These are phyloP conservation scores for Carassius gibelio DNA, from an alignment of 2,113 vertebrate genomes.

Conservation along the genomic window DNA sequence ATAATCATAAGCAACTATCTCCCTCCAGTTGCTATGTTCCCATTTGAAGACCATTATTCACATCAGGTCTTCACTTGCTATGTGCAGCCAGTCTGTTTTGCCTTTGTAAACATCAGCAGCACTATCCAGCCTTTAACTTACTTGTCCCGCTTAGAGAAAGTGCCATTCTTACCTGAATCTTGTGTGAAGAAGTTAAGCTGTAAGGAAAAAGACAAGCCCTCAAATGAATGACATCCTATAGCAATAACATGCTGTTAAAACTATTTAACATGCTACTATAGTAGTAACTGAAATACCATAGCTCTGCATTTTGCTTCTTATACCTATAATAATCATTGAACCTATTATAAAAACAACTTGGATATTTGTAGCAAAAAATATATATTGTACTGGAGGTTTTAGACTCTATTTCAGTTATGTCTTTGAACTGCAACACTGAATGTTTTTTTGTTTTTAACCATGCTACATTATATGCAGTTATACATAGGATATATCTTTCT, in stretches of 20 bases:
- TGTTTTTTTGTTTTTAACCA: not conserved
- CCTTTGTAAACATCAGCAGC: constrained; percentile 78
- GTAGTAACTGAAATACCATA: not conserved
- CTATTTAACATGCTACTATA: not conserved
- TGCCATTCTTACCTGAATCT: constrained; percentile 66
- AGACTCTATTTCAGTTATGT: not conserved
- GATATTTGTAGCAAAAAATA: not conserved
- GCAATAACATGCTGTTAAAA: not conserved
- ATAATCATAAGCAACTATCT: constrained; percentile 77
- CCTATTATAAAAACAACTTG: not conserved
- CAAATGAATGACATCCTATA: constrained; percentile 41
- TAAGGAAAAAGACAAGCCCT: constrained; percentile 18
- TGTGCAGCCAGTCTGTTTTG: constrained; percentile 71
- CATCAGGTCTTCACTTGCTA: constrained; percentile 71
- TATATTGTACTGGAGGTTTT: not conserved
- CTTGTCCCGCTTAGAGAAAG: constrained; percentile 70
- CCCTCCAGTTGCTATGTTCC: constrained; percentile 73
- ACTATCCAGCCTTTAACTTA: constrained; percentile 77
- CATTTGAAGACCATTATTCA: constrained; percentile 73
- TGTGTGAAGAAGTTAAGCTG: constrained; percentile 58
- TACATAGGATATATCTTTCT: not conserved
- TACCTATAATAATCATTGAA: not conserved
- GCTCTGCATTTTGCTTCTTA: not conserved
- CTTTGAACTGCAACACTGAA: not conserved
- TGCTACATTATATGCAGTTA: not conserved